phyloP scores from a whole-genome alignment of 2,888 invertebrate genomes.

The Leptopterna dolabrata region DNA sequence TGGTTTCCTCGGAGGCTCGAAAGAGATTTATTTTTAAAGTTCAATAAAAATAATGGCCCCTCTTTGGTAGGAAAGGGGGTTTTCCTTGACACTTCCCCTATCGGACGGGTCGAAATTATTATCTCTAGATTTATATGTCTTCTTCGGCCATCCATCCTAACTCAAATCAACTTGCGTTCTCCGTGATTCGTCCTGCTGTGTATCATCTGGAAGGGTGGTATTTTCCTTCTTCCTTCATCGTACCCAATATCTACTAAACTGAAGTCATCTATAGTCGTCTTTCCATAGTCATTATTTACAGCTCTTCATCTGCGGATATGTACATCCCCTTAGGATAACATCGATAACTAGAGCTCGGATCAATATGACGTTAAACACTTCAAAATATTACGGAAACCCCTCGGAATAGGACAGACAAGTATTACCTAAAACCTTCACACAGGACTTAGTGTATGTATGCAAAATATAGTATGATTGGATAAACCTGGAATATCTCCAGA shows the following conservation, averaged over 20 bases:
- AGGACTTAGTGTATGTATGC: too few relatives aligned
- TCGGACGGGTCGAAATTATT: conserved; percentile 40
- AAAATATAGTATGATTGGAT: too few relatives aligned
- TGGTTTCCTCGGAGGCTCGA: not conserved
- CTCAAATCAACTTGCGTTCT: not conserved
- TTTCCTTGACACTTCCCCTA: conserved; percentile 39
- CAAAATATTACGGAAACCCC: too few relatives aligned
- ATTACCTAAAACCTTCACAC: too few relatives aligned
- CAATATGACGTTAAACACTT: too few relatives aligned
- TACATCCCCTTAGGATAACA: too few relatives aligned
- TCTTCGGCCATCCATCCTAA: not conserved
- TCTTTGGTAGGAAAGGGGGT: conserved; percentile 13
- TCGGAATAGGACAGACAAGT: too few relatives aligned
- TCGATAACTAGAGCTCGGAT: too few relatives aligned
- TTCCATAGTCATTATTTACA: not conserved
- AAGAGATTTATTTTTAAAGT: conserved; percentile 40
- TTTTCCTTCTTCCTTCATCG: too few relatives aligned
- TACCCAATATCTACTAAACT: not conserved
- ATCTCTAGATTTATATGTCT: conserved; percentile 24
- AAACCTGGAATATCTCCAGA: too few relatives aligned
- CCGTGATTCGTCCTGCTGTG: not conserved
- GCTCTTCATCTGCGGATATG: not conserved
- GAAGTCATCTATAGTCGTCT: not conserved
- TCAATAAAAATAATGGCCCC: conserved; percentile 44
- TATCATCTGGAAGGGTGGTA: not conserved